Evolutionary conservation across 2,888 invertebrate genomes (phyloP).

Genomic region (Ennomos fuscantarius): DNA sequence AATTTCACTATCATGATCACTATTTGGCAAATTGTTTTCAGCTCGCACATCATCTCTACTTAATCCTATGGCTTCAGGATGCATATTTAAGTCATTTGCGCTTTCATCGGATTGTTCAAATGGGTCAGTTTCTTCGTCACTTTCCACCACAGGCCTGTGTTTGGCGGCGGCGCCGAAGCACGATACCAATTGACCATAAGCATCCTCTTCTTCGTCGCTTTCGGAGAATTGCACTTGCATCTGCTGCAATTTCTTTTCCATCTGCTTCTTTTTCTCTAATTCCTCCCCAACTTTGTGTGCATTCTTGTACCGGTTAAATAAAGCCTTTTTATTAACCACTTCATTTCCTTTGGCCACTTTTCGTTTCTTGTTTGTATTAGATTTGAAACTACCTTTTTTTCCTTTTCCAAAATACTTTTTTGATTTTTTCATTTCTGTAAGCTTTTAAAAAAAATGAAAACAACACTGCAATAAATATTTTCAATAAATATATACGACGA

Average conservation of each 20-base stretch:
- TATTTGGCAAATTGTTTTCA: conserved; percentile 17
- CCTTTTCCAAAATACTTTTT: conserved; percentile 60
- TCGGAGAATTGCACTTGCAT: conserved; percentile 72
- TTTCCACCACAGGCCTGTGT: conserved; percentile 48
- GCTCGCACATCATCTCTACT: background rate
- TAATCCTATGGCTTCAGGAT: conserved; percentile 2
- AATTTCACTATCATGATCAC: conserved; percentile 39
- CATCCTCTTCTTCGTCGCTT: conserved; percentile 82
- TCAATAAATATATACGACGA: too few relatives aligned
- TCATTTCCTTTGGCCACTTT: conserved; percentile 55
- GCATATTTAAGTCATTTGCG: conserved; percentile 22
- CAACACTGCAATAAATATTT: too few relatives aligned
- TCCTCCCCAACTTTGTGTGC: conserved; percentile 79
- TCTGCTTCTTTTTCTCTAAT: conserved; percentile 66
- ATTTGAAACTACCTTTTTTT: conserved; percentile 54
- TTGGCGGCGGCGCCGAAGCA: conserved; percentile 67
- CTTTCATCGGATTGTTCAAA: conserved; percentile 16
- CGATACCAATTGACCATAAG: conserved; percentile 80
- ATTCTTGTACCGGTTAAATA: conserved; percentile 80
- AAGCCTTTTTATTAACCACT: conserved; percentile 69
- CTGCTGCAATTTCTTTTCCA: conserved; percentile 66
- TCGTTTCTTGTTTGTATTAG: conserved; percentile 58
- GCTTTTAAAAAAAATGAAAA: background rate
- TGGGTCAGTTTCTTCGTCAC: conserved; percentile 57
- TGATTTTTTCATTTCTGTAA: conserved; percentile 58